Evolutionary conservation across 2,888 invertebrate species (phyloP), one percentile per base, ranked within the genome.

Genomic region (Hirudinaria manillensis): DNA sequence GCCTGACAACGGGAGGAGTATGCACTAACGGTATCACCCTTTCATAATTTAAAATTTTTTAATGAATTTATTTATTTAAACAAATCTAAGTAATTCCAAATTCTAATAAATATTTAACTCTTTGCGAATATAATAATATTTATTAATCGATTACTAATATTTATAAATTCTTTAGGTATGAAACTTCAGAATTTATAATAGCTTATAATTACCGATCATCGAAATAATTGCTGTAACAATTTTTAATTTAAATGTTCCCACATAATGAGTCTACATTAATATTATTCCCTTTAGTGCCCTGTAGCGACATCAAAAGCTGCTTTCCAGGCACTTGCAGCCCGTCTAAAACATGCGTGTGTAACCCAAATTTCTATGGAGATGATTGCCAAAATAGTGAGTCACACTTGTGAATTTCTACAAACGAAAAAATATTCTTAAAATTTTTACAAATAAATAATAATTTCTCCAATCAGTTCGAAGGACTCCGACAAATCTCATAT

Each of bases 21-120:
- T 68, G 68, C 68, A 68, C 68, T 7, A 68, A 68, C 34, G 68
- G 68, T 68, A 32, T 1, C 16, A 65, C 10, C 10, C 10, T 65
- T 65, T 65, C 13, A 16, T 53, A 21, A 53, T 53, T 16, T 53
- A 21, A 53, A 16, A 19, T 53, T 53, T 16, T 16, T 16, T 16
- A 53, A 19, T 16, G 21, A 53, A 21, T 65, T 65, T 65, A 65
- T 65, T 65, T 53, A 21, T 53, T 53, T 53, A 53, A 53, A 21
- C 53, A 53, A 53, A 53, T 53, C 13, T 16, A 61, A 16, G 2
- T 61, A 27, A 29, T 61, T 27, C n/a, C 7, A 2, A 21, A 19
- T 61, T 13, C 13, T 27, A 61, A 27, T 61, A 61, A 61, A 61
- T 61, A 21, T 45, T 1, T 45, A 45, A 6, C n/a, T 45, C 1